Evolutionary conservation across 2,797 vertebrate genomes (phyloP).

Genomic region (Hoplostethus mediterraneus): DNA sequence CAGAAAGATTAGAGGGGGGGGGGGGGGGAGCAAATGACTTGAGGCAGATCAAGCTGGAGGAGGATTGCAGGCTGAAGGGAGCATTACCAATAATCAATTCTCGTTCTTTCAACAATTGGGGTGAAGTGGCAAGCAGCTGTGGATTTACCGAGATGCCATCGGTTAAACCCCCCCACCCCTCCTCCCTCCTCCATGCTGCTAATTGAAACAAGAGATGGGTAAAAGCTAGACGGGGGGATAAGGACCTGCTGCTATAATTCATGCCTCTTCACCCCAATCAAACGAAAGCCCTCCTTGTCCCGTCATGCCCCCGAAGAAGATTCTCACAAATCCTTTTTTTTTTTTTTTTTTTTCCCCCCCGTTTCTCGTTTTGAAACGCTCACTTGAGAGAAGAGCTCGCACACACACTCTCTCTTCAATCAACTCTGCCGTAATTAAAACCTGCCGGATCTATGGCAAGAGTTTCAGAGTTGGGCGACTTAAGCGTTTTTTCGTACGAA

Average conservation of each 20-base stretch:
- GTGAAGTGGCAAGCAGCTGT: slow-evolving; percentile 30
- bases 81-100: slow-evolving; percentile 41
- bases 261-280: slow-evolving; percentile 58
- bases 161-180: neutral
- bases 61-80: slow-evolving; percentile 19
- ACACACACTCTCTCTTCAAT: slow-evolving; percentile 3
- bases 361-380: slow-evolving; percentile 33
- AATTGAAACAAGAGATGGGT: slow-evolving; percentile 66
- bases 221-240: slow-evolving; percentile 49
- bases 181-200: slow-evolving; percentile 3
- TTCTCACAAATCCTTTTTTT: slow-evolving; percentile 61
- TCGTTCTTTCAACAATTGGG: slow-evolving; percentile 34
- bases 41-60: slow-evolving; percentile 8
- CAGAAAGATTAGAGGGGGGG: neutral
- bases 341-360: slow-evolving; percentile 26
- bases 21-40: slow-evolving; percentile 3
- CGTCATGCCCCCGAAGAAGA: slow-evolving; percentile 53
- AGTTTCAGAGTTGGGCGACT: slow-evolving; percentile 1
- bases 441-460: neutral
- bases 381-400: slow-evolving; percentile 7
- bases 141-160: slow-evolving; percentile 42
- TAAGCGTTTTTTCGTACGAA: slow-evolving; percentile 39
- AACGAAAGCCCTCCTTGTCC: slow-evolving; percentile 57
- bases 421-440: slow-evolving; percentile 33
- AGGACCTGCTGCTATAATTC: slow-evolving; percentile 56